Base-by-base conservation (phyloP, 2,888 invertebrate species). In the Zootermopsis nevadensis region DNA sequence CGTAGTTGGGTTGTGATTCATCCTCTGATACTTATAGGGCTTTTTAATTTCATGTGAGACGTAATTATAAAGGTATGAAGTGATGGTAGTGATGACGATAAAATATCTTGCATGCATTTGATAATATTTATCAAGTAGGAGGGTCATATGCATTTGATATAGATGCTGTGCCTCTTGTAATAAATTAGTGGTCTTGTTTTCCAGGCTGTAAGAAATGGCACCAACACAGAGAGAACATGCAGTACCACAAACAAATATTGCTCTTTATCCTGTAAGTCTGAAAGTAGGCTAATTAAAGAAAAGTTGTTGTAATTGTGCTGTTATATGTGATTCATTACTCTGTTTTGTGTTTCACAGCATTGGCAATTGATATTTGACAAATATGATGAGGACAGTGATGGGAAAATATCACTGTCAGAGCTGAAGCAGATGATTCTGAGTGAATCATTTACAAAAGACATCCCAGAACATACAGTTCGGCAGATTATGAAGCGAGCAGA, bases 371-470 rank as follows among this genome's bases (percentile, higher is more conserved):
- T 86, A 35, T 86, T 86, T 80, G 84, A 85, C 76, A 85, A 83
- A 93, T 95, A 95, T 87, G 96, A 96, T 88, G 90, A 89, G 77
- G 94, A 96, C 88, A 91, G 91, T 84, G 95, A 95, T 89, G 95
- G 95, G 0, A 91, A 89, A 85, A 93, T 96, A 87, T 93, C 93
- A 3, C 91, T 93, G 87, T 89, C 91, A 33, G 95, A 96, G 87
- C 90, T 96, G 6, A 91, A 92, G 88, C 92, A 92, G 77, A 83
- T 86, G 60, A 76, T 85, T 19, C 84, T 77, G 31, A 85, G 85
- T 69, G 85, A 77, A 60, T 77, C 83, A 30, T 93, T 93, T 88
- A 92, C 92, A 79, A 91, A 93, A 85, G 95, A 95, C 85, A 91
- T 96, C 69, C 95, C 95, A 0, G 91, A 92, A 66, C 91, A 93